A percentile compares a stretch with the other conserved stretches of the same genome.
phyloP scores from a whole-genome alignment of 2,797 vertebrate genomes.

The Morelia viridis region DNA sequence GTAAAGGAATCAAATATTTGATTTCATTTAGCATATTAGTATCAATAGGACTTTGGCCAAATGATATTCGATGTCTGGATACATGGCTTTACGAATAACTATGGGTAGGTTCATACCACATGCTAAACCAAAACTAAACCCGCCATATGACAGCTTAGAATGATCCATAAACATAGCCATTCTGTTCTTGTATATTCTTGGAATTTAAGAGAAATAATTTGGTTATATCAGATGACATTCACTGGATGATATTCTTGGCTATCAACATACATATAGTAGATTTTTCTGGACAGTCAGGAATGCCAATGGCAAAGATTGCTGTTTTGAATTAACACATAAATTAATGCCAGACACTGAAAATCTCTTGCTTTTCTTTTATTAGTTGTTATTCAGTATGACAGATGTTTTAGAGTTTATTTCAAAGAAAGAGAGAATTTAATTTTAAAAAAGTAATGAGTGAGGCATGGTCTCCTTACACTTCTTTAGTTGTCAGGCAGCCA shows the following conservation, averaged over 20 bases:
- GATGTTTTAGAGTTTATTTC: not conserved
- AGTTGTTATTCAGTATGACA: not conserved
- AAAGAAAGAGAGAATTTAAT: not conserved
- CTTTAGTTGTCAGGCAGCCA: too few relatives aligned
- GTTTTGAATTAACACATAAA: not conserved
- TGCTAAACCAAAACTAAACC: not conserved
- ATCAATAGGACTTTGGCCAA: not conserved
- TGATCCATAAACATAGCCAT: not conserved
- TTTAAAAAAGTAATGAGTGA: too few relatives aligned
- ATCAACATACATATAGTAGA: not conserved
- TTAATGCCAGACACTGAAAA: not conserved
- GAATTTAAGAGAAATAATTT: not conserved
- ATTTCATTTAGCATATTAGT: not conserved
- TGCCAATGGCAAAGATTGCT: not conserved
- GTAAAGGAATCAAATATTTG: not conserved
- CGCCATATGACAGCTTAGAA: not conserved
- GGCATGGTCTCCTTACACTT: too few relatives aligned
- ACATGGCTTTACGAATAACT: not conserved
- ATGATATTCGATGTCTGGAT: not conserved
- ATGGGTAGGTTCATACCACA: not conserved
- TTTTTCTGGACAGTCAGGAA: not conserved
- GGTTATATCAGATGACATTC: not conserved
- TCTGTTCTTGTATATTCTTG: not conserved
- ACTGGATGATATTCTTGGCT: not conserved
- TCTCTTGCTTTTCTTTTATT: not conserved